Evolutionary conservation across 2,888 invertebrate genomes (phyloP), one percentile per base, ranked within the genome.

Genomic region (Trichacis sp.): DNA sequence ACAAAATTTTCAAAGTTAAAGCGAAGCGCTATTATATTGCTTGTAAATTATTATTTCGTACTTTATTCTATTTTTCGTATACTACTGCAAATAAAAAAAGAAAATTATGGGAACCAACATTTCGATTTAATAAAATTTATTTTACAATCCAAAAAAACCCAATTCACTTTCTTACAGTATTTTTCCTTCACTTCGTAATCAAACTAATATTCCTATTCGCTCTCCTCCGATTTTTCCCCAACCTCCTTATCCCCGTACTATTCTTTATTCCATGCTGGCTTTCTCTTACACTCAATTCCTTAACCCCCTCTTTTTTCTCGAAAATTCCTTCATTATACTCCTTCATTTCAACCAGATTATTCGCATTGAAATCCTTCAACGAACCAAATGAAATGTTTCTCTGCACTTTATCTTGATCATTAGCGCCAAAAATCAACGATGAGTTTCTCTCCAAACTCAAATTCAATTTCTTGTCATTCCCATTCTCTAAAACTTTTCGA

Each of bases 211-310:
- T 40, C 5, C 40, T 15, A 15, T 40, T 40, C 8, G 40, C 9
- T 14, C 40, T 40, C 14, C 8, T 40, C 3, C 40, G 40, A 12
- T 40, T 40, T 9, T 15, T 40, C 40, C 8, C 40, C 40, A 15
- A 40, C 14, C 40, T 40, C 15, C 14, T 40, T 15, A 15, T 40
- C 40, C 14, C 62, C 54, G 6, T 40, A 52, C 11, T 19, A 19
- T 45, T 45, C 18, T 9, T 45, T 11, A 18, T 45, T 12, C 45
- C 45, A 2, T 1, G 9, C 12, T 18, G 45, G 1, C 18, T 5
- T n/a, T 4, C 11, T 11, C 20, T n/a, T 18, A 5, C 3, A 20
- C 17, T 20, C 20, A 19, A 45, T 19, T 19, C 20, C 19, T n/a
- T 18, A 4, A 20, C 18, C 18, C 2, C 45, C 5, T 45, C 45